Base-by-base conservation (phyloP, 23 tunicate genomes). In the Ascidia mentula region DNA sequence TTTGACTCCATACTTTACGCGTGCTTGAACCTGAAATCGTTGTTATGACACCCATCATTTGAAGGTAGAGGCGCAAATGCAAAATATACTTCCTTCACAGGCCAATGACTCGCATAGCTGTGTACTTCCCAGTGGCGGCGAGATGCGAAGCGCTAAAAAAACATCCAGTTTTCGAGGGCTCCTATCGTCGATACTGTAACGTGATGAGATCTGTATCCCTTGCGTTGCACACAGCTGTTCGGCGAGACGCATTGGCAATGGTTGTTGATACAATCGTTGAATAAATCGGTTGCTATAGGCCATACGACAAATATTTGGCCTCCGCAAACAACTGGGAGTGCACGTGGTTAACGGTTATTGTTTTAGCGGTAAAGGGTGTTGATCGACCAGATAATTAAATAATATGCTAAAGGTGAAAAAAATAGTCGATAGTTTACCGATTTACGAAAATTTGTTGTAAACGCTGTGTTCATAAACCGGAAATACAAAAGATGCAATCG, bases 201-300 rank as follows among this genome's bases (percentile, higher is more conserved):
- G 65, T 28, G 65, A 53, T 53, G 28, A 20, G 65, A 26, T 20
- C 22, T 20, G 65, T 53, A 53, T 53, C 65, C 65, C 22, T 20
- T 20, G 12, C 65, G 22, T 53, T 28, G 22, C 2, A 28, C 24
- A 26, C 65, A 53, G 65, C 53, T 42, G 53, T 15, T 15, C 15
- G 24, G 65, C 65, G 65, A n/a, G n/a, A 26, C 65, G 65, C 65
- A 20, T 53, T 53, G 65, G 65, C 65, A 53, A 53, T 53, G 65
- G 13, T 1, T 53, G 65, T 53, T 53, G 65, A 53, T 53, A 53
- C 65, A 53, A 28, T 28, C 65, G 65, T 9, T 28, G 65, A n/a
- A n/a, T 9, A 28, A 9, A 9, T 53, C 24, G 65, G 65, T 53
- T 53, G 65, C 65, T 28, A 53, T 53, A 53, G 28, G 65, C 65